phyloP scores from a whole-genome alignment of 2,888 invertebrate species.

The Carpatolechia fugitivella region DNA sequence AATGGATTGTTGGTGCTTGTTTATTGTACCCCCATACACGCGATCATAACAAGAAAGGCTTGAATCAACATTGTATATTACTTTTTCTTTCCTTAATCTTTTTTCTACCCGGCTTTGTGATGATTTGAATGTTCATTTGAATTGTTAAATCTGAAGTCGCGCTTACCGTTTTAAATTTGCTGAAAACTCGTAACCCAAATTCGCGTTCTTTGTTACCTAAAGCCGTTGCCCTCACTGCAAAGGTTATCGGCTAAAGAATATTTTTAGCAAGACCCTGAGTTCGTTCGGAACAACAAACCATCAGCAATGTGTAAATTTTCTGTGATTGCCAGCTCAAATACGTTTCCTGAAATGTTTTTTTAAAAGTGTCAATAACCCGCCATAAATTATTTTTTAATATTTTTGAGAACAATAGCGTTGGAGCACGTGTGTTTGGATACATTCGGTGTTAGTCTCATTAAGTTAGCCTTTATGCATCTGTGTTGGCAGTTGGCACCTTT shows the following conservation, averaged over 20 bases:
- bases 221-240: slow-evolving; percentile 53
- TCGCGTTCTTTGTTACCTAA: slow-evolving; percentile 47
- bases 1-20: slow-evolving; percentile 38
- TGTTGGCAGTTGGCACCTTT: slow-evolving; percentile 24
- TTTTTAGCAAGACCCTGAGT: slow-evolving; percentile 56
- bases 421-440: slow-evolving; percentile 7
- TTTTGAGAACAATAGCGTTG: slow-evolving; percentile 3
- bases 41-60: slow-evolving; percentile 6
- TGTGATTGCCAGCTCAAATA: slow-evolving; percentile 63
- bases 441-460: slow-evolving; percentile 11
- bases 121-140: slow-evolving; percentile 36
- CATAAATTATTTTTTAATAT: slow-evolving; percentile 1
- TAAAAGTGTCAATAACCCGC: slow-evolving; percentile 54
- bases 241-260: slow-evolving; percentile 43
- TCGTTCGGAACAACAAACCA: slow-evolving; percentile 45
- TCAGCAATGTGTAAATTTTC: slow-evolving; percentile 60
- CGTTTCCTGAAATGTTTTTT: slow-evolving; percentile 42
- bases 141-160: slow-evolving; percentile 40
- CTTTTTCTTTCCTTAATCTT: background rate
- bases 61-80: background rate
- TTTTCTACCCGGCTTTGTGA: slow-evolving; percentile 15
- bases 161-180: slow-evolving; percentile 39
- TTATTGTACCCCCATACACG: slow-evolving; percentile 30
- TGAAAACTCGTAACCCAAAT: slow-evolving; percentile 58
- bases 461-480: slow-evolving; percentile 22